A percentile compares a stretch with the other conserved stretches of the same genome.
phyloP scores from a whole-genome alignment of 2,113 vertebrate species.

The Thryonomys swinderianus region DNA sequence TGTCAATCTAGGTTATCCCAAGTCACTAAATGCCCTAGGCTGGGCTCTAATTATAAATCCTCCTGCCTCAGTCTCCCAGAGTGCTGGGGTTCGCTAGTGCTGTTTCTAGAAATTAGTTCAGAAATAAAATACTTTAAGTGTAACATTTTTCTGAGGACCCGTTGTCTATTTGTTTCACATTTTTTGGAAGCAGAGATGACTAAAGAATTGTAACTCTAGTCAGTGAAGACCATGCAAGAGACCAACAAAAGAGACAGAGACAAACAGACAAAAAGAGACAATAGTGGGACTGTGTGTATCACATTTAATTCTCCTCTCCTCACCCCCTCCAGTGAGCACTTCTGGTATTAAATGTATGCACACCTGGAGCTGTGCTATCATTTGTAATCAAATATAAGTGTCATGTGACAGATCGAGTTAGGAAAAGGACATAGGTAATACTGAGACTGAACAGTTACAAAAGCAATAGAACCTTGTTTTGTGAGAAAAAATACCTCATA shows the following conservation, averaged over 20 bases:
- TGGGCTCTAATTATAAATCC: neutral
- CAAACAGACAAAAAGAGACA: too few species aligned
- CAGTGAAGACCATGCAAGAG: neutral
- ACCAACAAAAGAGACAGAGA: neutral
- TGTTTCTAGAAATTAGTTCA: neutral
- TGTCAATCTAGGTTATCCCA: neutral
- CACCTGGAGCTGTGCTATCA: too few species aligned
- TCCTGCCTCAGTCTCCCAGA: neutral
- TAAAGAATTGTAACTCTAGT: neutral
- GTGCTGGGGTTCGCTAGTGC: neutral
- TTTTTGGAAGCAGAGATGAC: neutral
- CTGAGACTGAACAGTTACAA: neutral
- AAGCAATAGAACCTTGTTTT: neutral
- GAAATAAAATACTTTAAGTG: neutral
- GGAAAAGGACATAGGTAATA: neutral
- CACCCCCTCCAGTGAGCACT: neutral
- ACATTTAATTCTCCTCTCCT: rapidly evolving
- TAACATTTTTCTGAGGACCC: neutral
- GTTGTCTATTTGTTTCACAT: neutral
- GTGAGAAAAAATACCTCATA: neutral
- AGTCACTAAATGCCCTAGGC: neutral
- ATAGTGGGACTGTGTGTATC: too few species aligned
- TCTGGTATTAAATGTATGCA: too few species aligned
- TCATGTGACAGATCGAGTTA: too few species aligned
- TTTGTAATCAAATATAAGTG: neutral